phyloP scores from a whole-genome alignment of 2,113 vertebrate genomes.

The Orycteropus afer region DNA sequence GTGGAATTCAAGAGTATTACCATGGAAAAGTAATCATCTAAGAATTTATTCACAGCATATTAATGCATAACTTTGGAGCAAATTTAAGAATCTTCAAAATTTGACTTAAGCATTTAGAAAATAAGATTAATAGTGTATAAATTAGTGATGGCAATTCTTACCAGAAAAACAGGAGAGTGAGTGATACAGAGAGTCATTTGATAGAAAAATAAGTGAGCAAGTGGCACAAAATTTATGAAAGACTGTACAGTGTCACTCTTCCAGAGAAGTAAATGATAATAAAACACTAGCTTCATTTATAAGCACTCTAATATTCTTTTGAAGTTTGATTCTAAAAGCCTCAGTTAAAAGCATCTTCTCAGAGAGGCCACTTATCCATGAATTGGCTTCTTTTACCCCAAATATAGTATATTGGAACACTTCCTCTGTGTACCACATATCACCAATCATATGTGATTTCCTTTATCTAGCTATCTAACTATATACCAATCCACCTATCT shows the following conservation, averaged over 20 bases:
- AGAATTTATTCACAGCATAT: background rate
- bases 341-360: background rate
- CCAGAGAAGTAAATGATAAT: constrained; percentile 7
- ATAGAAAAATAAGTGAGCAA: background rate
- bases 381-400: background rate
- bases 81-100: constrained; percentile 28
- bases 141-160: background rate
- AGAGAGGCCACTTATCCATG: background rate
- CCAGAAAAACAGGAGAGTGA: background rate
- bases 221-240: background rate
- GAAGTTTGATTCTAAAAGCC: background rate
- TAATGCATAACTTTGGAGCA: constrained; percentile 28
- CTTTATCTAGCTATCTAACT: background rate
- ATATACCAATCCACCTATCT: background rate
- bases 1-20: constrained; percentile 18
- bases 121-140: background rate
- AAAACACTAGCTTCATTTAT: background rate
- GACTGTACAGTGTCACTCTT: background rate
- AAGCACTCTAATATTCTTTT: constrained; percentile 7
- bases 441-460: background rate
- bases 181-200: background rate
- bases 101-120: constrained; percentile 7
- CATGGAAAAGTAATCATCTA: constrained; percentile 46
- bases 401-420: background rate
- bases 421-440: background rate